Conservation (phyloP, 2,797 vertebrate genomes). For the Ceryle rudis region DNA sequence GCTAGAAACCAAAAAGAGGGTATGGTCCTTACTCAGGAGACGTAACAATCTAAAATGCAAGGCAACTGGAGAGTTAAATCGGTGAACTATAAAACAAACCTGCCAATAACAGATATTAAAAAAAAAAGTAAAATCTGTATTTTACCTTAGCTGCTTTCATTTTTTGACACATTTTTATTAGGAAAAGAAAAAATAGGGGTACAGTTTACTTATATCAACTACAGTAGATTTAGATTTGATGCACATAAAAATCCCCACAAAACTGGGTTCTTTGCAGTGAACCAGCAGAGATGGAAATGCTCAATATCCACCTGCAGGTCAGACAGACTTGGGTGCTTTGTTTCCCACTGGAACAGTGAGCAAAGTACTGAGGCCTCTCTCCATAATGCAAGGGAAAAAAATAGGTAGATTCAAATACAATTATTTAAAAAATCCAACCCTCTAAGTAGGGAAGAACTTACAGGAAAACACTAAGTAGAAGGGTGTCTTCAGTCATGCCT, state of each 20-base stretch:
- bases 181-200: not conserved
- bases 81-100: not conserved
- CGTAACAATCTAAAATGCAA: not conserved
- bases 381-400: not conserved
- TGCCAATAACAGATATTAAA: not conserved
- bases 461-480: not conserved
- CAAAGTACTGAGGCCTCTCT: not conserved
- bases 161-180: not conserved
- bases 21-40: not conserved
- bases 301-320: not conserved
- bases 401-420: not conserved
- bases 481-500: not conserved
- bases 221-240: not conserved
- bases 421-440: not conserved
- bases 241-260: not conserved
- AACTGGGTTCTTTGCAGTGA: not conserved
- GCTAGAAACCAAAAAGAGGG: not conserved
- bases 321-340: not conserved
- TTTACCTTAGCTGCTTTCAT: not conserved
- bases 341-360: not conserved
- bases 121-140: not conserved
- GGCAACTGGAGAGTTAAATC: not conserved
- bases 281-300: not conserved
- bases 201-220: not conserved
- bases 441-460: not conserved